Percentiles rank a stretch among this genome's conserved stretches.
Evolutionary conservation across 2,113 vertebrate genomes (phyloP).

Genomic region (Microcebus lehilahytsara): DNA sequence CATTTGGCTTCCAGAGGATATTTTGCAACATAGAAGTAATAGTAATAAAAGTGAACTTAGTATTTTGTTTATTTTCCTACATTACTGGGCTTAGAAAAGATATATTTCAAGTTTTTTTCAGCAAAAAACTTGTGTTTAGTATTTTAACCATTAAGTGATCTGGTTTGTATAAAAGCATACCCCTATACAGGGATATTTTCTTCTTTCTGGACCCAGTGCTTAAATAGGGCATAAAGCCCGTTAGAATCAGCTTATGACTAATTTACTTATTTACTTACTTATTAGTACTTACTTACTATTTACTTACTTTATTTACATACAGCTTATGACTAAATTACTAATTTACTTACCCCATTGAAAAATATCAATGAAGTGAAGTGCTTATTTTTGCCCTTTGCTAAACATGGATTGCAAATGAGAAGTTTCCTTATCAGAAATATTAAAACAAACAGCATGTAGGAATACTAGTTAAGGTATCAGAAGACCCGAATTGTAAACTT

Average conservation of each 20-base stretch:
- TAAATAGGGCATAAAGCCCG: neutral
- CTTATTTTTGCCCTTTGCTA: neutral
- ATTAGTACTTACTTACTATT: too few species aligned
- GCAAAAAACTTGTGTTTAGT: neutral
- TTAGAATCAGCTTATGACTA: neutral
- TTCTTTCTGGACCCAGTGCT: neutral
- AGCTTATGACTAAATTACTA: neutral
- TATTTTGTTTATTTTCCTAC: neutral
- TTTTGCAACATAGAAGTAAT: conserved; percentile 7
- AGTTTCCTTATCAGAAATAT: neutral
- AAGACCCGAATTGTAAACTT: neutral
- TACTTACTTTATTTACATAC: too few species aligned
- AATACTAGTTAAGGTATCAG: neutral
- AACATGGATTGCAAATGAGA: neutral
- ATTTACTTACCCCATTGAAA: neutral
- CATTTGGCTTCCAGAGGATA: neutral
- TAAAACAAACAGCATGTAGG: neutral
- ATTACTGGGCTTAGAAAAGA: neutral
- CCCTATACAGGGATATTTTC: neutral
- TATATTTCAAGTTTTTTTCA: neutral
- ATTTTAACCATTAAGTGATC: neutral
- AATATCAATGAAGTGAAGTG: neutral
- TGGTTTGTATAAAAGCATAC: neutral
- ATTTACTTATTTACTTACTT: neutral
- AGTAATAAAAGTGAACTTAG: neutral